Base-by-base conservation (phyloP, 2,113 vertebrate genomes). In the Penelope pileata region DNA sequence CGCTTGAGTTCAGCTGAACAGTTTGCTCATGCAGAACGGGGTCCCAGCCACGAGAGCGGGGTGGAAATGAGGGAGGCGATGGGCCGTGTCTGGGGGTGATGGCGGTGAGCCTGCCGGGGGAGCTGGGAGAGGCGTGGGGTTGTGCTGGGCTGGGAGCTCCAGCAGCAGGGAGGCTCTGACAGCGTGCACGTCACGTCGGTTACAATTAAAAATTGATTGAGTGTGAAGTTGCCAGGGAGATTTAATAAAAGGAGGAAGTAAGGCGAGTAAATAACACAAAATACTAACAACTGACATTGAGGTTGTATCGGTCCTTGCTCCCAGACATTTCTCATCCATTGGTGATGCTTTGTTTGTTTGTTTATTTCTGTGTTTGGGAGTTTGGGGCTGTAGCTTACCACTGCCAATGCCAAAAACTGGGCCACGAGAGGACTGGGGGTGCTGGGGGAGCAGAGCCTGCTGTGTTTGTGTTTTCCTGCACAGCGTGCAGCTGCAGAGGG, bases 11-110 rank as follows among this genome's bases (percentile, higher is more conserved):
- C 51, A 32, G 90, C 94, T 88, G 21, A 91, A 36, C 63, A 72
- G 76, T 64, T 88, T 92, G 80, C 69, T 93, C 86, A 82, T 47
- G 94, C 80, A 62, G 93, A 96, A 88, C 74, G 79, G 89, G n/a
- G 60, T 82, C 86, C 76, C 64, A 84, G 92, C 77, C 60, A 7
- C 66, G 72, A 72, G 93, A 91, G 75, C 0, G 50, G 51, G 56
- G 78, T 81, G 69, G 53, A 82, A 92, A 88, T 91, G 92, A 79
- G 64, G 85, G 69, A 86, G 54, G 73, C 88, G 78, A 11, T 50
- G 80, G 90, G 83, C 94, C 91, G 60, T 62, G 88, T 75, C 93
- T 84, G 64, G 90, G 80, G 68, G 76, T 64, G 88, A 81, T 88
- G 79, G 88, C 12, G n/a, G 88, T n/a, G n/a, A n/a, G n/a, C n/a